Evolutionary conservation across 30 jellyfish, hydroid and myxozoan genomes (phyloP), one percentile per base, ranked within the genome.

Genomic region (Aurelia coerulea): DNA sequence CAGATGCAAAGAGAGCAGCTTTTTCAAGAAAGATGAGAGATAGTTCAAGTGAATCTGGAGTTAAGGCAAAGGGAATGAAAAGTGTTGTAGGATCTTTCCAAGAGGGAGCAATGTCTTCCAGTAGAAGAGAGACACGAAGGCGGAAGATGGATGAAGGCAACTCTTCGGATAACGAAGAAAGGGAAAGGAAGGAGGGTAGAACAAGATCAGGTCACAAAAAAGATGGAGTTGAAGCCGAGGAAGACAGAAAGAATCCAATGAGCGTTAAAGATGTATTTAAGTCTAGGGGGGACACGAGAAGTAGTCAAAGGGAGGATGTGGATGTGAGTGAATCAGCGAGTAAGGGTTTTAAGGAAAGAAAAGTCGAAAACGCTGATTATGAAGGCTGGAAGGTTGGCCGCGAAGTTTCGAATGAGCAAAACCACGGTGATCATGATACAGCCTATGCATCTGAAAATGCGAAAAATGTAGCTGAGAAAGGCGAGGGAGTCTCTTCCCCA

Each of bases 81-180:
- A 1, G 23, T 13, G 6, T 29, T 0, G 34, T 6, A 10, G 34
- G 32, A 62, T n/a, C 34, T 46, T 46, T 32, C 32, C 12, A 0
- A 18, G 35, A n/a, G 13, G 35, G 35, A 29, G 9, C 12, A 65
- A 33, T 23, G 76, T 13, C 9, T 3, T 65, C 18, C 16, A 15
- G 76, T 11, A 23, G 41, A 65, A 18, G 49, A 64, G 74, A 10
- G 39, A n/a, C 74, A 41, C 35, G 74, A 64, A 65, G 15, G 76
- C 35, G 11, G 11, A 62, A 62, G 5, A 13, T 19, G 19, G 7
- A 65, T 39, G 7, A 23, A 0, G 35, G 18, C 41, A 33, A 65
- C 15, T 39, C 35, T 16, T 23, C 29, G 41, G 56, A 65, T 23
- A 6, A 5, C 5, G 41, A 23, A 65, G 41, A 23, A 23, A 23